Evolutionary conservation across 2,113 vertebrate species (phyloP).

Genomic region (Misgurnus anguillicaudatus): DNA sequence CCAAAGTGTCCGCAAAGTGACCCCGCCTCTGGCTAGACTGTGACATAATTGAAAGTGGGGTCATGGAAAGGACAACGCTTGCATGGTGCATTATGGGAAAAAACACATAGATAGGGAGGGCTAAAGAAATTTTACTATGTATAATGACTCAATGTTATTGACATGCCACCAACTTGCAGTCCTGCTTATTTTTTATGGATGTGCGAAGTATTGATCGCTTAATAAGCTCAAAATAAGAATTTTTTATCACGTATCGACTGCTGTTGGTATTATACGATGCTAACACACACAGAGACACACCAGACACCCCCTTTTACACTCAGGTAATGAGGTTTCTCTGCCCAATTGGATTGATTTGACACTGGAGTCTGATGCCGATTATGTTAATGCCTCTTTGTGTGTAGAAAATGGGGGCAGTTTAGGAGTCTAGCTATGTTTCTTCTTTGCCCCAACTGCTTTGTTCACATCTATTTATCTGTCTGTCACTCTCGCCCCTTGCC

Average conservation of each 20-base stretch:
- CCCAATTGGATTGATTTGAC: slow-evolving; percentile 59
- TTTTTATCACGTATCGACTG: too few species aligned
- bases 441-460: slow-evolving; percentile 9
- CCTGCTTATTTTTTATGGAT: too few species aligned
- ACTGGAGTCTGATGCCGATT: slow-evolving; percentile 56
- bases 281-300: not conserved
- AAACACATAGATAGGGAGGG: not conserved
- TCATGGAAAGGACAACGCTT: slow-evolving; percentile 64
- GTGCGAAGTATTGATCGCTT: too few species aligned
- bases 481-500: slow-evolving; percentile 28
- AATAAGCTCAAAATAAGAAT: too few species aligned
- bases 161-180: too few species aligned
- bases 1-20: slow-evolving; percentile 46
- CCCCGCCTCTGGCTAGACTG: slow-evolving; percentile 56
- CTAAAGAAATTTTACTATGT: not conserved
- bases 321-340: slow-evolving; percentile 58
- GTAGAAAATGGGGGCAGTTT: slow-evolving; percentile 48
- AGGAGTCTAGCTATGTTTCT: slow-evolving; percentile 48
- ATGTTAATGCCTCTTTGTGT: slow-evolving; percentile 62
- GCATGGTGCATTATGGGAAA: slow-evolving; percentile 67
- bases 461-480: not conserved
- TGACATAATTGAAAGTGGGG: slow-evolving; percentile 59
- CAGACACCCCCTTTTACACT: slow-evolving; percentile 56
- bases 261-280: too few species aligned
- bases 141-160: too few species aligned